Percentiles rank a stretch among this genome's conserved stretches.
Conservation (phyloP, 2,113 vertebrate genomes). For the Daphoenositta chrysoptera region DNA sequence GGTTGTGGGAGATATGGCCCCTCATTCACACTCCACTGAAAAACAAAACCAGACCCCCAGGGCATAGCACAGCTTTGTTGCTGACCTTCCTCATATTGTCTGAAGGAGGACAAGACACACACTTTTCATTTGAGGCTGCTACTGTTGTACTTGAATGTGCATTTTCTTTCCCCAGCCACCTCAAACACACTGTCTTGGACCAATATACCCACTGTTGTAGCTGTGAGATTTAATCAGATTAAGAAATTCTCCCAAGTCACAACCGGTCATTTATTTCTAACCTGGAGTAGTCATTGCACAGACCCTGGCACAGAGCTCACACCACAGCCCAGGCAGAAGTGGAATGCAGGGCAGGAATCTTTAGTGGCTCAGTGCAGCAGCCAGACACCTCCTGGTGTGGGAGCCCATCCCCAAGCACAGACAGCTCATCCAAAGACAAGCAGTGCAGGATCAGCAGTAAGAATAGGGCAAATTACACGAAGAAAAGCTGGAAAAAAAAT, state of each 20-base stretch:
- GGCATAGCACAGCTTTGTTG: neutral
- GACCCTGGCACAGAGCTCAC: rapidly evolving
- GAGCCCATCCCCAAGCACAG: neutral
- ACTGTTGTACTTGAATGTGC: neutral
- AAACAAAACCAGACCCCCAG: neutral
- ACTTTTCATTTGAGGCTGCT: neutral
- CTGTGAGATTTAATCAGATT: neutral
- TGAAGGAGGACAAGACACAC: neutral
- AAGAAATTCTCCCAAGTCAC: neutral
- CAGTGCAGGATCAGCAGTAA: neutral
- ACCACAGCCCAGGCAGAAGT: neutral
- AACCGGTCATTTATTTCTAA: neutral
- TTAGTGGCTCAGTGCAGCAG: neutral
- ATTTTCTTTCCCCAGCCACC: neutral
- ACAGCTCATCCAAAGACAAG: neutral
- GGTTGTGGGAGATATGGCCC: neutral
- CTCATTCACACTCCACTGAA: neutral
- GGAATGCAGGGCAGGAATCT: neutral
- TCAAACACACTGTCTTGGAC: neutral
- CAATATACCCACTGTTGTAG: neutral
- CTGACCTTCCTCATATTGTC: neutral
- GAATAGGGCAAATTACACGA: neutral
- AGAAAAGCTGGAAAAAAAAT: neutral
- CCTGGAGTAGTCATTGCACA: too few relatives aligned
- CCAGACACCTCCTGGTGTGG: neutral